These are phyloP conservation scores for Anadara kagoshimensis DNA, from an alignment of 1,140 invertebrate genomes.

Conservation along the genomic window DNA sequence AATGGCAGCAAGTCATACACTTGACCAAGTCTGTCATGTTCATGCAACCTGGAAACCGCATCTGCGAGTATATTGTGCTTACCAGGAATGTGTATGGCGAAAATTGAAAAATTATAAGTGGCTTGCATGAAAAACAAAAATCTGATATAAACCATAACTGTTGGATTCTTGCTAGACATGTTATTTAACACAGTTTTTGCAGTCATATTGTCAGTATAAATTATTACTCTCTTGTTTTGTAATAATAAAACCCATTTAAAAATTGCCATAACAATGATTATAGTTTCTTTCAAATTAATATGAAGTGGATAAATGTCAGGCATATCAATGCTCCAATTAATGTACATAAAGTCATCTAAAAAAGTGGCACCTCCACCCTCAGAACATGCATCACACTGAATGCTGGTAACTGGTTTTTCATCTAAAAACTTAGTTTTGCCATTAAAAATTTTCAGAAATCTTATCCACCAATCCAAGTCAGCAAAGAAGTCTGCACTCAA, in stretches of 20 bases:
- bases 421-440: constrained; percentile 14
- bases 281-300: constrained; percentile 27
- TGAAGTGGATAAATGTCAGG: not conserved
- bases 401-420: constrained; percentile 11
- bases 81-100: constrained; percentile 15
- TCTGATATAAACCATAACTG: constrained; percentile 10
- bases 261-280: constrained; percentile 5
- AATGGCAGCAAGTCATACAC: constrained; percentile 26
- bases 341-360: constrained; percentile 15
- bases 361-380: constrained; percentile 20
- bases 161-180: constrained; percentile 9
- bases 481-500: not conserved
- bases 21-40: not conserved
- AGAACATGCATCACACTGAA: constrained; percentile 32
- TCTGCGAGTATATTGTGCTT: constrained; percentile 8
- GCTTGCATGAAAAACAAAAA: constrained; percentile 30
- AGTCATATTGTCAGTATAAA: constrained; percentile 17
- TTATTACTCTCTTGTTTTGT: constrained; percentile 14
- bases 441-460: constrained; percentile 29
- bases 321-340: constrained; percentile 26
- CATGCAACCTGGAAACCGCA: constrained; percentile 21
- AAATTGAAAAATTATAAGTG: constrained; percentile 22
- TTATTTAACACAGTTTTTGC: constrained; percentile 12
- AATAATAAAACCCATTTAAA: constrained; percentile 13
- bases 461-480: constrained; percentile 21